These are phyloP conservation scores for Ommatoiulus sabulosus DNA, from an alignment of 2,888 invertebrate genomes.

Conservation along the genomic window DNA sequence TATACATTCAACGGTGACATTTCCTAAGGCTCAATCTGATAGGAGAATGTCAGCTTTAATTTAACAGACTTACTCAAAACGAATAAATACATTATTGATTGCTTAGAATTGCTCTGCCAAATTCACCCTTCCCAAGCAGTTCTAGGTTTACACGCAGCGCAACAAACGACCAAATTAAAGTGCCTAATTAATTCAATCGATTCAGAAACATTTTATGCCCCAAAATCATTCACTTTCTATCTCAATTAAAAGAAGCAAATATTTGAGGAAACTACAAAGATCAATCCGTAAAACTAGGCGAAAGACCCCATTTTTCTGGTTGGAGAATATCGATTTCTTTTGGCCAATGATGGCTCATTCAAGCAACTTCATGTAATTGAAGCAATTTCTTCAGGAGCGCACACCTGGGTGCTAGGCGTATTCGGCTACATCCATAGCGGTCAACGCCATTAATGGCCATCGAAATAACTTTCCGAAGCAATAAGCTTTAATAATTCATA, in stretches of 20 bases:
- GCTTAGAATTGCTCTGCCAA: not conserved
- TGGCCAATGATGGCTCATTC: not conserved
- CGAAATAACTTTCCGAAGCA: not conserved
- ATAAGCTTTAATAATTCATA: not conserved
- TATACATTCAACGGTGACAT: too few species aligned
- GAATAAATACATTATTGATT: not conserved
- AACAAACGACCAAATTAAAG: not conserved
- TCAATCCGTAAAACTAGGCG: not conserved
- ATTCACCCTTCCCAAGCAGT: not conserved
- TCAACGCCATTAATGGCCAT: not conserved
- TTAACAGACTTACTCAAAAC: not conserved
- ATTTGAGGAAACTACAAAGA: not conserved
- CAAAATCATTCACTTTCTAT: not conserved
- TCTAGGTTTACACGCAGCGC: not conserved
- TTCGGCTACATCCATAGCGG: not conserved
- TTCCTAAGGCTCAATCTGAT: not conserved
- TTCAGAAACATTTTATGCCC: not conserved
- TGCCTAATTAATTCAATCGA: not conserved
- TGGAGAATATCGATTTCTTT: constrained; percentile 5
- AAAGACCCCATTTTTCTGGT: not conserved
- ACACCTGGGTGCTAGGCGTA: not conserved
- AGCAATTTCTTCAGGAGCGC: not conserved
- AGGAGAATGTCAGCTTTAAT: not conserved
- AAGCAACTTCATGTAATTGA: not conserved
- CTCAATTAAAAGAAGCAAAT: not conserved